Percentiles rank a stretch among this genome's conserved stretches.
Evolutionary conservation across 2,113 vertebrate species (phyloP).

Genomic region (Penelope pileata): DNA sequence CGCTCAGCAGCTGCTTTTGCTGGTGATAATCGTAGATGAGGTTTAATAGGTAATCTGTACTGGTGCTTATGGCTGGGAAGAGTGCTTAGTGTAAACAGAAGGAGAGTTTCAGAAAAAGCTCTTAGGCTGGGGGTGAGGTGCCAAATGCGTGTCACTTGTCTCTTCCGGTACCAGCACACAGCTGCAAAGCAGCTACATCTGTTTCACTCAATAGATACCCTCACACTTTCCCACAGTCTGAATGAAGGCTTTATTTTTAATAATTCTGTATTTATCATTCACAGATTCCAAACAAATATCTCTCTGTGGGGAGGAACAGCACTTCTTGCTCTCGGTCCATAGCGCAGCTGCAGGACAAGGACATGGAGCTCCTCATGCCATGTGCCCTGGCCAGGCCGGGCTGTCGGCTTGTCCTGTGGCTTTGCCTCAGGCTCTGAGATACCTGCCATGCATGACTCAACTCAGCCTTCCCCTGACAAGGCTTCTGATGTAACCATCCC

Average conservation of each 20-base stretch:
- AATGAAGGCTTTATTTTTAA: background rate
- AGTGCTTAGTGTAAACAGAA: background rate
- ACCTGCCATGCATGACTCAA: background rate
- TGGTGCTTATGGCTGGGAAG: background rate
- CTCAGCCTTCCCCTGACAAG: background rate
- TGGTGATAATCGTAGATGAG: background rate
- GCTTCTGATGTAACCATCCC: background rate
- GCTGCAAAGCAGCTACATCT: background rate
- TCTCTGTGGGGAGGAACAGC: background rate
- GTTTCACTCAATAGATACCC: background rate
- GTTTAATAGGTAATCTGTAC: background rate
- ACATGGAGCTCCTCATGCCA: fast-evolving
- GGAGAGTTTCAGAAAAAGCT: background rate
- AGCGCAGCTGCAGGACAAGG: background rate
- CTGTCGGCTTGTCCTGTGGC: background rate
- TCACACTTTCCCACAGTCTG: background rate
- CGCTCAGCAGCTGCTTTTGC: background rate
- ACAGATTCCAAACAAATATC: background rate
- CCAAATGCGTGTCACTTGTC: background rate
- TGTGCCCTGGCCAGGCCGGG: background rate
- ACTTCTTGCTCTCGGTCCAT: background rate
- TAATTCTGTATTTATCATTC: background rate
- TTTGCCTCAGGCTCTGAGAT: fast-evolving
- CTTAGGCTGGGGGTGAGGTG: background rate
- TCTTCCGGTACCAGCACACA: background rate